Percentiles rank a stretch among this genome's conserved stretches.
phyloP scores from a whole-genome alignment of 2,888 invertebrate genomes.

The Gryllus longicercus region DNA sequence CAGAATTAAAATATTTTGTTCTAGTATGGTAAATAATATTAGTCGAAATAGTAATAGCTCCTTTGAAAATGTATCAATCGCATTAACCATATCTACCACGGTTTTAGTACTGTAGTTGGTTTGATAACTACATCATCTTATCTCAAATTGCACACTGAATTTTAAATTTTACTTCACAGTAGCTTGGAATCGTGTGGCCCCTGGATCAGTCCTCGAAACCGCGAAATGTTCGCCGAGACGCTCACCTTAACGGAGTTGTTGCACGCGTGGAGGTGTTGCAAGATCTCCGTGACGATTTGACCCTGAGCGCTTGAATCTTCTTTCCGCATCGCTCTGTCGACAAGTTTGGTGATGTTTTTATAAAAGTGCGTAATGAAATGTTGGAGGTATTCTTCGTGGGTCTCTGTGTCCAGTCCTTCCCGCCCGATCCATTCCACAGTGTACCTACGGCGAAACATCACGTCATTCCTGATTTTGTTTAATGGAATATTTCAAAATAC shows the following conservation, averaged over 20 bases:
- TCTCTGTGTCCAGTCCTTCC: slow-evolving; percentile 87
- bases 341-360: slow-evolving; percentile 84
- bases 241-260: slow-evolving; percentile 81
- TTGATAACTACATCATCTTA: too few relatives aligned
- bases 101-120: too few relatives aligned
- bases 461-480: too few relatives aligned
- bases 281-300: slow-evolving; percentile 87
- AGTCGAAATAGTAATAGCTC: not conserved
- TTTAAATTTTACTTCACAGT: too few relatives aligned
- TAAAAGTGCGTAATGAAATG: slow-evolving; percentile 94
- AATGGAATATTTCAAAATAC: too few relatives aligned
- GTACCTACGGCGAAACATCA: slow-evolving; percentile 57
- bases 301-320: slow-evolving; percentile 92
- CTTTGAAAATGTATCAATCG: too few relatives aligned
- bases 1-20: too few relatives aligned
- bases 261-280: slow-evolving; percentile 93
- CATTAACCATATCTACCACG: too few relatives aligned
- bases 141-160: too few relatives aligned
- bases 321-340: slow-evolving; percentile 92
- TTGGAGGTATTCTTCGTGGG: slow-evolving; percentile 88
- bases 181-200: too few relatives aligned
- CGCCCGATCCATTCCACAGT: slow-evolving; percentile 97
- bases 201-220: not conserved
- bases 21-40: not conserved
- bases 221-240: not conserved